Evolutionary conservation across 2,888 invertebrate species (phyloP), one percentile per base, ranked within the genome.

Genomic region (Drosophila monieri): DNA sequence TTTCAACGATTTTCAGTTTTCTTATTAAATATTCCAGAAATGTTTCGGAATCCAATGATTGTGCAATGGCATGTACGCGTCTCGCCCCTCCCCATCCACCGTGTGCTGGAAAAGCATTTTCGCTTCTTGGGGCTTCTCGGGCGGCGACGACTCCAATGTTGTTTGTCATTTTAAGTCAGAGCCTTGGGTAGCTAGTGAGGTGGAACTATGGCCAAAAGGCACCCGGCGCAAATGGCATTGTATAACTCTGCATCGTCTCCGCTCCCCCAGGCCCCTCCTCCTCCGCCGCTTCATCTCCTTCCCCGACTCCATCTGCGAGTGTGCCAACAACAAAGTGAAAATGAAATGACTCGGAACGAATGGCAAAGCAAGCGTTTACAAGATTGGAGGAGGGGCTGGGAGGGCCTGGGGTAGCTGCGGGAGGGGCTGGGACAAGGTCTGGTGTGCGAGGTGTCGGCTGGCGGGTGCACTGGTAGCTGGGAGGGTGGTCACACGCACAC

Each of bases 1-100:
- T 89, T 86, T 86, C 86, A 89, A 86, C 87, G 87, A 87, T 88
- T 87, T 88, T 80, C 86, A 88, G 88, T 88, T 88, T 88, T 88
- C 87, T 89, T 87, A 87, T 87, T 87, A 87, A 86, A 87, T 88
- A 87, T 87, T 89, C 87, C 78, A 80, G 88, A 88, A 87, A 87
- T 87, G 87, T 89, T 87, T 88, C 78, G 86, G 88, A 86, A 88
- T 88, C 81, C 87, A 85, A 88, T 85, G 88, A 84, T 88, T 88
- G 85, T 88, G 88, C 87, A 88, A 78, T 85, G 88, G 88, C 87
- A 85, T 85, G 86, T 86, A 86, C 85, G 80, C 78, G 65, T 65
- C 56, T 48, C 12, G 30, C 32, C 14, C 25, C 10, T 1, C 32
- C 5, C n/a, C 27, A 9, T 27, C 27, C 35, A n/a, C 35, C 6